Conservation (phyloP, 2,797 vertebrate genomes). For the Esox masquinongy region DNA sequence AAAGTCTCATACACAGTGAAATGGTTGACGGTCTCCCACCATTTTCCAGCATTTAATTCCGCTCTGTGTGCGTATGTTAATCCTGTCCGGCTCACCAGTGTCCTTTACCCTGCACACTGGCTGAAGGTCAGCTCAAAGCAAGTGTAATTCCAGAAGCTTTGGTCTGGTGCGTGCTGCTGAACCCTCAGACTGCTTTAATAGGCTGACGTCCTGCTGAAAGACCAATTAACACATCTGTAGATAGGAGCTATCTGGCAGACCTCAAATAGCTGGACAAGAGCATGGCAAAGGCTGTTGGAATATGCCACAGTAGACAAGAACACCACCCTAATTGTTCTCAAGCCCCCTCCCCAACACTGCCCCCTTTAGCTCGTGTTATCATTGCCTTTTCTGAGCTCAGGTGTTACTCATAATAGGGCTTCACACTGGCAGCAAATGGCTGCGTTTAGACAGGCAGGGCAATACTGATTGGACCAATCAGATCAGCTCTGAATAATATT, state of each 20-base stretch:
- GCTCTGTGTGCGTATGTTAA: slow-evolving; percentile 16
- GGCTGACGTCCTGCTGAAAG: slow-evolving; percentile 54
- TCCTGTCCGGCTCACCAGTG: slow-evolving; percentile 34
- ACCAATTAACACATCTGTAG: slow-evolving; percentile 68
- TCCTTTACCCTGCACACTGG: slow-evolving; percentile 41
- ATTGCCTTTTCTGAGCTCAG: slow-evolving; percentile 41
- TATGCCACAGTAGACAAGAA: slow-evolving; percentile 34
- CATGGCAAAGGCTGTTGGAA: slow-evolving; percentile 38
- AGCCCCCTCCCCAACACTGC: no score
- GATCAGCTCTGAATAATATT: no score
- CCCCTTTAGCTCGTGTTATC: slow-evolving; percentile 17
- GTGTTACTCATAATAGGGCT: slow-evolving; percentile 37
- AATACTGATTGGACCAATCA: no score
- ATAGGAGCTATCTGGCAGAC: slow-evolving; percentile 56
- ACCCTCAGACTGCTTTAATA: slow-evolving; percentile 53
- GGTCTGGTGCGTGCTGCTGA: slow-evolving; percentile 40
- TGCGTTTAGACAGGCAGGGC: no score
- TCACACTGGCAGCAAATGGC: no score
- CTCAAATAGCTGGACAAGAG: slow-evolving; percentile 37
- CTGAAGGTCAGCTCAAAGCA: slow-evolving; percentile 65
- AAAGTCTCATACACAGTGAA: neutral
- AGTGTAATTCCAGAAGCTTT: slow-evolving; percentile 58
- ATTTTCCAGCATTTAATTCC: neutral
- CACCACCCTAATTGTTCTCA: neutral
- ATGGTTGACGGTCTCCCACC: neutral